Evolutionary conservation across 2,797 vertebrate species (phyloP), one percentile per base, ranked within the genome.

Genomic region (Trachops cirrhosus): DNA sequence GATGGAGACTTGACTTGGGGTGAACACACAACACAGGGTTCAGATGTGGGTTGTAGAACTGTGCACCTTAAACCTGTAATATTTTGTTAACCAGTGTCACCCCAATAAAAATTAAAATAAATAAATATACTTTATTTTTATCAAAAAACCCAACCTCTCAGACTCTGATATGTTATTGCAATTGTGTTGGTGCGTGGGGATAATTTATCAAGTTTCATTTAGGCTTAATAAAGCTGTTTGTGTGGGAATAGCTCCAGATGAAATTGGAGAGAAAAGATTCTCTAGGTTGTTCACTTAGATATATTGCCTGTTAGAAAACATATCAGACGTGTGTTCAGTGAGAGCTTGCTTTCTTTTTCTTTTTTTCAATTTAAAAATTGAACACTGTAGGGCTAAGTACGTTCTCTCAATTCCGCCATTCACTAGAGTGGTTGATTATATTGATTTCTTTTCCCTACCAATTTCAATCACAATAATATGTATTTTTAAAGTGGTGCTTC

Each of bases 391-490:
- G 73, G 41, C 86, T 74, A 52, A 86, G 54, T n/a, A 19, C 78
- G 52, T 88, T 92, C 71, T 95, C 48, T 80, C 48, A 18, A 24
- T 91, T n/a, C 48, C 71, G 94, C 92, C 93, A 89, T 92, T 94
- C 91, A 37, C 88, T 44, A 24, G 70, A 96, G 83, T 85, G 88
- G 70, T 64, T 97, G 93, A 95, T 94, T 89, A 78, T 96, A 97
- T 95, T 96, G 96, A 96, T 95, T 96, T 96, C 92, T 73, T 94
- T 57, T 16, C 80, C 24, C 48, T 73, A 57, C 67, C 95, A 92
- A 95, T 96, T 97, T 97, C 92, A 92, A 85, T 95, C 90, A 91
- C 96, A 97, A 95, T 96, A 95, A 80, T 95, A 86, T 39, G 82
- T 82, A 84, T 87, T 92, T 93, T 94, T 67, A 96, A 93, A 92